Evolutionary conservation across 2,113 vertebrate genomes (phyloP), one percentile per base, ranked within the genome.

Genomic region (Ochotona princeps): DNA sequence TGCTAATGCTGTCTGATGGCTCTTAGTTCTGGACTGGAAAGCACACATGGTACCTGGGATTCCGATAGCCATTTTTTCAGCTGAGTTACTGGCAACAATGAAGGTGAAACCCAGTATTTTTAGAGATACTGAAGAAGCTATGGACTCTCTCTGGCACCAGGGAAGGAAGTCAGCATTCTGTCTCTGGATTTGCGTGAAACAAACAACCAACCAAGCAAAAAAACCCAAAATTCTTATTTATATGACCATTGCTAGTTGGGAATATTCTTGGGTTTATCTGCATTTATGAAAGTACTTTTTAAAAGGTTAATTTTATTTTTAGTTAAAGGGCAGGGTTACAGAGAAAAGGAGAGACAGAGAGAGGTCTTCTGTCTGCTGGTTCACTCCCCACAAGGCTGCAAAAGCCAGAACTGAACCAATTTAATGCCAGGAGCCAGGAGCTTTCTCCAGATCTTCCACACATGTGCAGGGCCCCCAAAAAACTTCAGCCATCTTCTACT

Each of bases 51-150:
- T 94, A 78, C 76, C 67, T 93, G 49, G 54, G 72, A 67, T 54
- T 96, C 38, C 87, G 87, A 90, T 93, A 90, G 88, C 28, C 78
- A 94, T 82, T 78, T 82, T 82, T 82, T 38, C 69, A 93, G 63
- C 63, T 91, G 14, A 87, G 73, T 89, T 93, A 81, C 69, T 83
- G 81, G 69, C 23, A 81, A 65, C 69, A 82, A 44, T 49, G 57
- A 92, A 96, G 81, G 73, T 82, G 93, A 92, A 93, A 96, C 82
- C 25, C 49, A 28, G 61, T 81, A 47, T 84, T 8, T 8, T 90
- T 47, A 92, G 82, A 94, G 76, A 81, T 76, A 75, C 61, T 83
- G 23, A 20, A 75, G 87, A 54, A 87, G 54, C 80, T 85, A 60
- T 75, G 70, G 66, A 74, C 35, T 82, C 30, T 83, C 95, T 79